Percentiles rank a stretch among this genome's conserved stretches.
Conservation (phyloP, 1,140 invertebrate genomes). For the Chymomyza costata region DNA sequence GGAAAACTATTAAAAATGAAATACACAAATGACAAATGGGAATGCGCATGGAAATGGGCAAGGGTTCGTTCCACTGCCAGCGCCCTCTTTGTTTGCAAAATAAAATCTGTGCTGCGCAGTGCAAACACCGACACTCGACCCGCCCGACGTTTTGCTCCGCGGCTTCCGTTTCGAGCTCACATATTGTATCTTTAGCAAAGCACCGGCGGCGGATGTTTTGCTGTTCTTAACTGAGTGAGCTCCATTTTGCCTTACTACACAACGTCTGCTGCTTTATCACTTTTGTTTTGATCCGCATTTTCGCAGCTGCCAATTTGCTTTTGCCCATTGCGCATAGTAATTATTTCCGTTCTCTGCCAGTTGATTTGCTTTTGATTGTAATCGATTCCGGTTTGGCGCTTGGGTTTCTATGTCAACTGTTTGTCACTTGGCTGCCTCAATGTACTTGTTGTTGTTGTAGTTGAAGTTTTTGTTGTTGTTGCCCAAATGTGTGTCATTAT, state of each 20-base stretch:
- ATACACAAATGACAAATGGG: constrained; percentile 40
- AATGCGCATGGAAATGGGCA: too few species aligned
- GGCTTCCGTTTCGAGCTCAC: neutral
- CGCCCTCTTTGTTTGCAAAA: constrained; percentile 16
- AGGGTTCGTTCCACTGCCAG: constrained; percentile 36
- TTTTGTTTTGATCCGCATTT: constrained; percentile 60
- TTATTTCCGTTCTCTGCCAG: constrained; percentile 43
- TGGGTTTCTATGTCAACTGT: constrained; percentile 56
- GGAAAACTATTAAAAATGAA: constrained; percentile 61
- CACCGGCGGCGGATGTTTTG: constrained; percentile 36
- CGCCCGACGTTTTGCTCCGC: neutral
- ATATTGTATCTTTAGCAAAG: neutral
- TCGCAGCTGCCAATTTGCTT: constrained; percentile 49
- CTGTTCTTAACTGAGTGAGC: constrained; percentile 29
- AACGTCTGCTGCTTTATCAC: neutral
- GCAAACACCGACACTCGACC: too few species aligned
- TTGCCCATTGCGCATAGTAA: too few species aligned
- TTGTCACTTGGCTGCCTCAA: constrained; percentile 22
- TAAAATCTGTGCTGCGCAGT: constrained; percentile 11
- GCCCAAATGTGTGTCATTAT: neutral
- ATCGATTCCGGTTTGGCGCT: constrained; percentile 36
- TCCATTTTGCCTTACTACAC: too few species aligned
- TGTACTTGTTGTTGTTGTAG: constrained; percentile 3
- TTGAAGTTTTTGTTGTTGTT: neutral
- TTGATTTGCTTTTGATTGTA: constrained; percentile 27